These are phyloP conservation scores for Fulica atra DNA, from an alignment of 2,113 vertebrate species.

Conservation along the genomic window DNA sequence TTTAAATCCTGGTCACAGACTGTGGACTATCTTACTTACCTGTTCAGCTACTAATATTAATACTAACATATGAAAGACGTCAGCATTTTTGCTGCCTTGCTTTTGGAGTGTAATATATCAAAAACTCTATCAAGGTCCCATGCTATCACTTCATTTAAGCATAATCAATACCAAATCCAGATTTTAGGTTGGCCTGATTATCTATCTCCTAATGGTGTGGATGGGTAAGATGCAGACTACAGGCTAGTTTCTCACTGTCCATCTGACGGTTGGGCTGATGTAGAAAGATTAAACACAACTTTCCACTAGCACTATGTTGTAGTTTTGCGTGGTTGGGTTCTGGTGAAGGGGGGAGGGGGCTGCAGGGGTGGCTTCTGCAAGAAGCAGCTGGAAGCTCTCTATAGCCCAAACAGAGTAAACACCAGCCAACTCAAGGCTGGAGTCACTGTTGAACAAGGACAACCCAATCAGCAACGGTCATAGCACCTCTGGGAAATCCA, in stretches of 20 bases:
- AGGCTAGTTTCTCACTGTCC: background rate
- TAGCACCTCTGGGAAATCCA: too few species aligned
- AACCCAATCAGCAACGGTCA: too few species aligned
- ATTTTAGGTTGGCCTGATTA: background rate
- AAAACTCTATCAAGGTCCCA: too few species aligned
- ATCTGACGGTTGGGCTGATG: background rate
- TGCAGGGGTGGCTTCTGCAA: too few species aligned
- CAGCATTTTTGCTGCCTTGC: background rate
- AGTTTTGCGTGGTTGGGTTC: too few species aligned
- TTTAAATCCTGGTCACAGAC: background rate
- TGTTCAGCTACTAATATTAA: background rate
- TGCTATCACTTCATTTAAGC: background rate
- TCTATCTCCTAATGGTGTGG: background rate
- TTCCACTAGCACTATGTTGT: background rate
- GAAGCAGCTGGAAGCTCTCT: too few species aligned
- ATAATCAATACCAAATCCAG: background rate
- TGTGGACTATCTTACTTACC: background rate
- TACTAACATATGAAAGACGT: background rate
- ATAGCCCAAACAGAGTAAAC: too few species aligned
- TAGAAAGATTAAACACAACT: background rate
- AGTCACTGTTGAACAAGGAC: too few species aligned
- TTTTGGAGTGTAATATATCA: background rate
- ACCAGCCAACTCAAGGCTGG: too few species aligned
- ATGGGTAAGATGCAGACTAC: background rate
- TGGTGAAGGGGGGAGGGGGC: too few species aligned